Evolutionary conservation across 2,113 vertebrate species (phyloP).

Genomic region (Strix aluco): DNA sequence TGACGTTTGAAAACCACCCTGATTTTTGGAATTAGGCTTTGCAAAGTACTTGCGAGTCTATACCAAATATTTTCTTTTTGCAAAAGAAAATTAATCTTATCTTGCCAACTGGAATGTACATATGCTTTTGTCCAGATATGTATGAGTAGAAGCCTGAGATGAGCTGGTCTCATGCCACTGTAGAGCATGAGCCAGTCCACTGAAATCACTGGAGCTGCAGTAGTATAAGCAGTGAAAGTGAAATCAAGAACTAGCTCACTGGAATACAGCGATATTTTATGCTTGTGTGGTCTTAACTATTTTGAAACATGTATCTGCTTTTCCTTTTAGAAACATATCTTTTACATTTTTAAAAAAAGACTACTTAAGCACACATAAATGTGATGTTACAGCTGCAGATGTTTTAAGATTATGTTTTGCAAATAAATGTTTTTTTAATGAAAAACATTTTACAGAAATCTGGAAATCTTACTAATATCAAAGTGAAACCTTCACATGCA

Average conservation of each 20-base stretch:
- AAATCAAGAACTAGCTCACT: neutral
- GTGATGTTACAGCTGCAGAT: neutral
- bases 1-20: neutral
- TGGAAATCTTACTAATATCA: neutral
- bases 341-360: neutral
- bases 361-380: neutral
- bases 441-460: neutral
- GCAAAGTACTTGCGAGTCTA: neutral
- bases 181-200: neutral
- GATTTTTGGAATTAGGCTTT: neutral
- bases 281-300: neutral
- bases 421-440: neutral
- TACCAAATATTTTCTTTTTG: slow-evolving; percentile 8
- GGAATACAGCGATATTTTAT: neutral
- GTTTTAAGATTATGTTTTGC: neutral
- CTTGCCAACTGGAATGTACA: neutral
- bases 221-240: neutral
- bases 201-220: neutral
- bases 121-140: neutral
- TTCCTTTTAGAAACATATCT: neutral
- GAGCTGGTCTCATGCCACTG: neutral
- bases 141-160: neutral
- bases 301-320: neutral
- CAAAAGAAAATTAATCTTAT: slow-evolving; percentile 13
- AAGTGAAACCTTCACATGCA: neutral